These are phyloP conservation scores for Wiebesia pumilae DNA, from an alignment of 1,140 invertebrate genomes.

Conservation along the genomic window DNA sequence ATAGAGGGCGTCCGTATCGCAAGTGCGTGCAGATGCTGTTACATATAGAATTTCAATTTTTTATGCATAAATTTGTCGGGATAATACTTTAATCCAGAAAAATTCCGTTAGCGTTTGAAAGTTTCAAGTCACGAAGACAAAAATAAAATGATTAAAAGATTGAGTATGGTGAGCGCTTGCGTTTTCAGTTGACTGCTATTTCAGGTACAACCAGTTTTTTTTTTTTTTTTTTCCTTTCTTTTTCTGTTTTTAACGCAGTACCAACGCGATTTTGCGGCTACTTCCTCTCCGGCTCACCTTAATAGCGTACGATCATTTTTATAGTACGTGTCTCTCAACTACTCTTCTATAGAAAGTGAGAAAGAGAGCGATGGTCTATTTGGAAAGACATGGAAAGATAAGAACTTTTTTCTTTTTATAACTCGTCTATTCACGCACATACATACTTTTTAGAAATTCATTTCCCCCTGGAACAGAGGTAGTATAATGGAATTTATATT, in stretches of 20 bases:
- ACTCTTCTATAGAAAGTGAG: background rate
- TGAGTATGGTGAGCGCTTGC: background rate
- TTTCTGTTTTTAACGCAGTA: background rate
- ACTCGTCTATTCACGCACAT: background rate
- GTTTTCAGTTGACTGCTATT: background rate
- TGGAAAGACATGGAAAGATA: background rate
- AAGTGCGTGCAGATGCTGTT: too few relatives aligned
- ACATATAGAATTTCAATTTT: background rate
- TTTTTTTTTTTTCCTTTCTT: background rate
- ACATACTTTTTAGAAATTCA: slow-evolving; percentile 42
- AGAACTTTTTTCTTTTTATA: slow-evolving; percentile 30
- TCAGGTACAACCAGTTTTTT: background rate
- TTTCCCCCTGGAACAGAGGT: slow-evolving; percentile 22
- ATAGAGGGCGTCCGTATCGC: too few relatives aligned
- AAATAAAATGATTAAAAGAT: slow-evolving; percentile 41
- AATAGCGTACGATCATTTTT: slow-evolving; percentile 38
- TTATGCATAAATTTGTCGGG: background rate
- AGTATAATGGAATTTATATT: slow-evolving; percentile 41
- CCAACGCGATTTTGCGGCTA: background rate
- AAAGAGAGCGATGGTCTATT: background rate
- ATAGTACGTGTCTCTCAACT: slow-evolving; percentile 29
- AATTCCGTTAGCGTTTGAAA: background rate
- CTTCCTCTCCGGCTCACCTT: background rate
- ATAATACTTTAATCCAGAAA: background rate
- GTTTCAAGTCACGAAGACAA: slow-evolving; percentile 11